Conservation (phyloP, 1,140 invertebrate genomes). For the Ceratina calcarata region DNA sequence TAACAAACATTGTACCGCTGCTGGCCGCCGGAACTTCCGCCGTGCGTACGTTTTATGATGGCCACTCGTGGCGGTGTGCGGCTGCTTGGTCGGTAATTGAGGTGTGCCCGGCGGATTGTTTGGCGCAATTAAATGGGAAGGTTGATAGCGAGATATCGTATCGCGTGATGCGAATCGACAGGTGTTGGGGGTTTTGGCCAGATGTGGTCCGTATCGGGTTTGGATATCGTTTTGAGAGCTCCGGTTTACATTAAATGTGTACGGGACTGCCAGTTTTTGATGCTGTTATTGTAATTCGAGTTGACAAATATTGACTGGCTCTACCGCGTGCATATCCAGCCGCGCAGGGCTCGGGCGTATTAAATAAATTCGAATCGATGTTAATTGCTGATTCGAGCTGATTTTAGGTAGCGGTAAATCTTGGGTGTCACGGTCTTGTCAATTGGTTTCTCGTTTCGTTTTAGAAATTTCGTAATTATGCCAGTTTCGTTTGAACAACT, state of each 20-base stretch:
- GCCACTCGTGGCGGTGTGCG: background rate
- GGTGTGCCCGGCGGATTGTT: background rate
- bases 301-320: background rate
- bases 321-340: too few species aligned
- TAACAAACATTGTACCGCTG: background rate
- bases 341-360: too few species aligned
- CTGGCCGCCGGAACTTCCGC: background rate
- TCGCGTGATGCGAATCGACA: background rate
- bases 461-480: too few species aligned
- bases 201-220: background rate
- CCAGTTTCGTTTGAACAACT: too few species aligned
- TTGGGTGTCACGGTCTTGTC: too few species aligned
- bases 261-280: background rate
- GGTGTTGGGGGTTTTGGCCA: constrained; percentile 1
- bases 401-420: too few species aligned
- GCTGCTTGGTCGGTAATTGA: background rate
- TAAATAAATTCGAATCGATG: too few species aligned
- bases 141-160: background rate
- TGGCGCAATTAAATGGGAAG: background rate
- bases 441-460: too few species aligned
- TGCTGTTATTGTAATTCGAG: background rate
- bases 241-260: background rate
- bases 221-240: background rate
- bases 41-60: background rate
- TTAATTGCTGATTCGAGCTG: too few species aligned